Base-by-base conservation (phyloP, 2,113 vertebrate genomes). In the Gorsachius goisagi region DNA sequence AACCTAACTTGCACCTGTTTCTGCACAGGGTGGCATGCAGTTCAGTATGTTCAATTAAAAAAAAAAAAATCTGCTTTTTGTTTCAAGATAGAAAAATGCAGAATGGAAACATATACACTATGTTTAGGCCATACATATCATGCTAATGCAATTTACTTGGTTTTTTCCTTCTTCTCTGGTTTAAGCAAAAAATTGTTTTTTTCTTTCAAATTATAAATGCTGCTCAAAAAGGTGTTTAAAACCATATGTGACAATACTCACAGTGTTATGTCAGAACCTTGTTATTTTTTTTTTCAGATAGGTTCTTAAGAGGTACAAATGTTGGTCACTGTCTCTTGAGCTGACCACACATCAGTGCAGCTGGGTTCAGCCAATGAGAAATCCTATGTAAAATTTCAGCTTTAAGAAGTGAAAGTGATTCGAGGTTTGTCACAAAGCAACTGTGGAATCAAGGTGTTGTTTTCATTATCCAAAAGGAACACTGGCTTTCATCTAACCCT, bases 311-410 rank as follows among this genome's bases (percentile, higher is more conserved):
- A 66, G 6, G 6, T 41, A 53, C 11, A 81, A 59, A 47, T 45
- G 3, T 28, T 72, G 14, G 13, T 52, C 32, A 35, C 9, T 45
- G 14, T 17, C 11, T n/a, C 6, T 60, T 92, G 4, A 20, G 18
- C 14, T 75, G 26, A 18, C 11, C 6, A 19, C 0, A 4, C 32
- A 53, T 32, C 30, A 49, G 24, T 23, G 21, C 0, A 2, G 10
- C 21, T n/a, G 6, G 15, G 5, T 39, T 44, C n/a, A 85, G 37
- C 3, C 2, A 1, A 41, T n/a, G 41, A 8, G 59, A 73, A 94
- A 64, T 28, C 1, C 0, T 10, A 13, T 14, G 10, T 16, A 69
- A 68, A 88, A 59, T 72, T 77, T 35, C 21, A 59, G 7, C 27
- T 90, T 64, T 64, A 64, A 55, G 12, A 27, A 76, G 18, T 39